A percentile compares a stretch with the other conserved stretches of the same genome.
These are phyloP conservation scores for Pitangus sulphuratus DNA, from an alignment of 2,797 vertebrate species.

Conservation along the genomic window DNA sequence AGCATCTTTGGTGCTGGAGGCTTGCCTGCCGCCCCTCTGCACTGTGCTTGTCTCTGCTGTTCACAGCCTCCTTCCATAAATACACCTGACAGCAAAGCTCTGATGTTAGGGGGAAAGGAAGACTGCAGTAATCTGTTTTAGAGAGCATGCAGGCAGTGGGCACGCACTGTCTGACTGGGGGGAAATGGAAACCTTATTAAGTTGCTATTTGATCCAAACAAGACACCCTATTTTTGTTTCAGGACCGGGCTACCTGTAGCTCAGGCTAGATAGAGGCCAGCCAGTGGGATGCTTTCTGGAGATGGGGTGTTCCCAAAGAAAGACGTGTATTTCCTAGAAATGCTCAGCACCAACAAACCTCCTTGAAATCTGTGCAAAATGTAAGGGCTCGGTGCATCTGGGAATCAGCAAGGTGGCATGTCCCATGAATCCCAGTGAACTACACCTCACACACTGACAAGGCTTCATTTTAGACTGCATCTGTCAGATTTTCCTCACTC, in stretches of 20 bases:
- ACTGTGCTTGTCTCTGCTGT: neutral
- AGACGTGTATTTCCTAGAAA: neutral
- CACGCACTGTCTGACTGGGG: neutral
- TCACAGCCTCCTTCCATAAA: neutral
- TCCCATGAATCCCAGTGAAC: neutral
- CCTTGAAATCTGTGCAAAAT: neutral
- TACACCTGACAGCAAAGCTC: neutral
- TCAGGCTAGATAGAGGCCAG: neutral
- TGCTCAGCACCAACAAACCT: neutral
- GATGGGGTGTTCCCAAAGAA: neutral
- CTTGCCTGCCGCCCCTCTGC: neutral
- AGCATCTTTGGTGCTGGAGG: neutral
- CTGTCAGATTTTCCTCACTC: neutral
- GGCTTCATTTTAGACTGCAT: neutral
- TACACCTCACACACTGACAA: neutral
- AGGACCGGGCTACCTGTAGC: accelerated
- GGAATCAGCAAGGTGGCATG: accelerated
- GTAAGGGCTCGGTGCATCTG: neutral
- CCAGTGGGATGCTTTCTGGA: neutral
- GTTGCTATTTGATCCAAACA: neutral
- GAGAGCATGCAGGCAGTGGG: neutral
- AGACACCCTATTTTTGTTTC: neutral
- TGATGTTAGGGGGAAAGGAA: neutral
- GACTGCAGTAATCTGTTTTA: neutral
- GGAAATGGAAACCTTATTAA: neutral